Evolutionary conservation across 2,113 vertebrate species (phyloP), one percentile per base, ranked within the genome.

Genomic region (Pica pica): DNA sequence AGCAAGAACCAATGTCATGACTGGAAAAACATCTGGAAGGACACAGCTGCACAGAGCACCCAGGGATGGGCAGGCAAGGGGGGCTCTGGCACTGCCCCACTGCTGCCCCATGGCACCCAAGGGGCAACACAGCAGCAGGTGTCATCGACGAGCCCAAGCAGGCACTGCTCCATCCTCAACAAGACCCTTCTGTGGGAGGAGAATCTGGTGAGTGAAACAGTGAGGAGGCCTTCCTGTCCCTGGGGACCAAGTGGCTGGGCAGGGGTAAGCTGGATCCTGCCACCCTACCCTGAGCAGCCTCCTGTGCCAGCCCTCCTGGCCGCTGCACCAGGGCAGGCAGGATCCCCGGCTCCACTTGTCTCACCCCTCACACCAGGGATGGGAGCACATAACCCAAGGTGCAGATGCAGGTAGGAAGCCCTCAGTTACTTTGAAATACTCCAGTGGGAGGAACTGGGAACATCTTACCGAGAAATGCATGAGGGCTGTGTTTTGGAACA

Each of bases 281-380:
- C 35, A 22, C 6, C 22, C 10, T 28, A 2, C 10, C 3, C 4
- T 31, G 52, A 46, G 41, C 44, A 79, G 49, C 78, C 35, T 39
- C 44, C 33, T 0, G 0, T 7, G 37, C 27, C 64, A 90, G 13
- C 59, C 17, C 59, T 65, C 26, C 50, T 2, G 1, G 31, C 24
- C 64, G n/a, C 46, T 52, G 78, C 46, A 8, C 18, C 8, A 2
- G 22, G 12, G 30, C 4, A 4, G 53, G 37, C 4, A 2, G n/a
- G 13, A 44, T 6, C 18, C 37, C 37, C 0, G 0, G 28, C 23
- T 52, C 41, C 16, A 6, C 50, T 5, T 2, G 4, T 37, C 26
- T 41, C 41, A 44, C 3, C 37, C 28, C 23, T 30, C n/a, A 12
- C 33, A 21, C 16, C 2, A 1, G 55, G 16, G 6, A 18, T 1